Base-by-base conservation (phyloP, 2,113 vertebrate genomes). In the Rana temporaria region DNA sequence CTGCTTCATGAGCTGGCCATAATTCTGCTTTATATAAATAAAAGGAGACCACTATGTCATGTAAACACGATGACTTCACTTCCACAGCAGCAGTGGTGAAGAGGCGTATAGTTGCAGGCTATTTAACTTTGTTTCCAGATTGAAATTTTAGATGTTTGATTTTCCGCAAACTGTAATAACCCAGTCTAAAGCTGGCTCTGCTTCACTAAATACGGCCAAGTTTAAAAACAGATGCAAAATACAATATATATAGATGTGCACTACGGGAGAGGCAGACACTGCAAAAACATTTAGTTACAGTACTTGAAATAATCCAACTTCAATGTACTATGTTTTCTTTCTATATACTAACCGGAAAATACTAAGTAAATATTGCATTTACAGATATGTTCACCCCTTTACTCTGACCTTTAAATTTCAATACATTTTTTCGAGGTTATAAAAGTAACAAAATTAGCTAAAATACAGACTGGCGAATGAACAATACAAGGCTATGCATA, bases 1-100 rank as follows among this genome's bases (percentile, higher is more conserved):
- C 48, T 20, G 64, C 74, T 30, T 77, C 59, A 77, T 64, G 55
- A n/a, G 34, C 34, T 77, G 74, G 74, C 62, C 34, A 38, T 60
- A 0, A 20, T 22, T 60, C 59, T 64, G 26, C 34, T 64, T 64
- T 64, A 77, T 77, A 64, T 22, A 77, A 77, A 63, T 52, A 77
- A 12, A n/a, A 48, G 60, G 38, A 64, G 48, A 65, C 34, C 34
- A 63, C 60, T 52, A 63, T 64, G 74, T 63, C 59, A 77, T 77
- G 74, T 77, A 77, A 77, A 77, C 74, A 77, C 3, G 22, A 63
- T 77, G 74, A 77, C 74, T 77, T 77, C 74, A 77, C 60, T 64
- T 65, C 59, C 38, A 59, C 57, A 63, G 73, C 73, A 60, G 20
- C 52, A 60, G 60, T 77, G 12, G 11, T 30, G 74, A 38, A 64